These are phyloP conservation scores for Lasioglossum malachurum DNA, from an alignment of 2,888 invertebrate species.

Conservation along the genomic window DNA sequence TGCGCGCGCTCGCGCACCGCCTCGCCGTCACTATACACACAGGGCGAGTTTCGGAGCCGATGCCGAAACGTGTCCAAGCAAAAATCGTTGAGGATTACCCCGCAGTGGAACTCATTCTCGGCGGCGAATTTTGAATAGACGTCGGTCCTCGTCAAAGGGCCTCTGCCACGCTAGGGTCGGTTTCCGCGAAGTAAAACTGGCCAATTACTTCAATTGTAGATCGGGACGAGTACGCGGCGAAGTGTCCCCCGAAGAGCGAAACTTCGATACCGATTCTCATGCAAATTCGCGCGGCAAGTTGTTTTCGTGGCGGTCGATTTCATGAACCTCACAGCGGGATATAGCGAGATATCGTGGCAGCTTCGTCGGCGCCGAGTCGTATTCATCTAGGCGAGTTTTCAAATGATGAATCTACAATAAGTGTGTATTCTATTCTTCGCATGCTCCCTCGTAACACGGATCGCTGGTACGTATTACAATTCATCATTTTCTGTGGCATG, in stretches of 20 bases:
- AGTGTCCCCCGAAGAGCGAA: not conserved
- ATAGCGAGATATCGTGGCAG: not conserved
- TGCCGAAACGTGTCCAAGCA: slow-evolving; percentile 68
- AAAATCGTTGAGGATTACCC: slow-evolving; percentile 66
- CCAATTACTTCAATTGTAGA: slow-evolving; percentile 34
- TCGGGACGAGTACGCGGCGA: not conserved
- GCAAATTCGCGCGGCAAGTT: slow-evolving; percentile 16
- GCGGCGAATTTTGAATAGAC: slow-evolving; percentile 31
- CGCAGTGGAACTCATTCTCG: slow-evolving; percentile 68
- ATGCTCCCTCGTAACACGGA: slow-evolving; percentile 58
- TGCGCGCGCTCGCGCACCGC: slow-evolving; percentile 50
- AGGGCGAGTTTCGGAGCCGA: slow-evolving; percentile 61
- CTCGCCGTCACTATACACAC: slow-evolving; percentile 21
- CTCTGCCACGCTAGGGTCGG: slow-evolving; percentile 5
- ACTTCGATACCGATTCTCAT: slow-evolving; percentile 31
- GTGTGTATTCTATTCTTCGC: slow-evolving; percentile 53
- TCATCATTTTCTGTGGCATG: not conserved
- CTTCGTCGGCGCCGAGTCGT: not conserved
- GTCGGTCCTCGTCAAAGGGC: slow-evolving; percentile 41
- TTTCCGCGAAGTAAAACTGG: slow-evolving; percentile 5
- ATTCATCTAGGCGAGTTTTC: not conserved
- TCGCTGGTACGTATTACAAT: slow-evolving; percentile 60
- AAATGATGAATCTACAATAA: slow-evolving; percentile 43
- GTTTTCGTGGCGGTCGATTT: not conserved
- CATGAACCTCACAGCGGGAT: not conserved